Percentiles rank a stretch among this genome's conserved stretches.
phyloP scores from a whole-genome alignment of 2,113 vertebrate species.

The Python bivittatus region DNA sequence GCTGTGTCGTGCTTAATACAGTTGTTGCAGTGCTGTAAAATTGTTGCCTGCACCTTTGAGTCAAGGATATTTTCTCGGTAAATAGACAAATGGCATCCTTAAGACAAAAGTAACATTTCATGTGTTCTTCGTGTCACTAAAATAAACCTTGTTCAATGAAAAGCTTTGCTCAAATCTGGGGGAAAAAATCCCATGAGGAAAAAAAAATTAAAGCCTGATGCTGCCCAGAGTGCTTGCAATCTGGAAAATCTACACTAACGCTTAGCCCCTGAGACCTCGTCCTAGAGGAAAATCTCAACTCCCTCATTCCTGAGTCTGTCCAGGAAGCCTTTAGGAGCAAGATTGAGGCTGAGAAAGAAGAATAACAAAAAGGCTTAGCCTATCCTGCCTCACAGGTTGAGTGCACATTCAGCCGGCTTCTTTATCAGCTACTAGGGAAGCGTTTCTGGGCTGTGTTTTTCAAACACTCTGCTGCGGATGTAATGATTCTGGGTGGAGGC shows the following conservation, averaged over 20 bases:
- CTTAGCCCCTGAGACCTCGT: conserved; percentile 9
- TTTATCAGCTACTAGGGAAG: conserved; percentile 59
- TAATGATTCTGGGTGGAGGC: conserved; percentile 88
- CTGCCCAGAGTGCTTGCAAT: conserved; percentile 51
- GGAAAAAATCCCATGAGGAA: neutral
- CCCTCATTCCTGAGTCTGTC: neutral
- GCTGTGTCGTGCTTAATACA: neutral
- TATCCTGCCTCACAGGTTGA: conserved; percentile 16
- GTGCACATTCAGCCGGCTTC: conserved; percentile 18
- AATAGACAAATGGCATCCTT: neutral
- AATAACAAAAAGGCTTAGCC: conserved; percentile 8
- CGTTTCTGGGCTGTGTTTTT: conserved; percentile 72
- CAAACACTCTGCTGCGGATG: conserved; percentile 79
- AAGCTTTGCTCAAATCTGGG: neutral
- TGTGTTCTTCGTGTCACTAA: neutral
- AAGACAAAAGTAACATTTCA: neutral
- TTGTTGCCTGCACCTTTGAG: no score
- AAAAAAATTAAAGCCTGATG: conserved; percentile 2
- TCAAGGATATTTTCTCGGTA: neutral
- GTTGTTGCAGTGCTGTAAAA: neutral
- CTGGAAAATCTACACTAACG: conserved; percentile 51
- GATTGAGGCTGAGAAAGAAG: conserved; percentile 9
- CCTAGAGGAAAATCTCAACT: neutral
- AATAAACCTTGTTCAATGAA: neutral
- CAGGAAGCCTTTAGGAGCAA: conserved; percentile 12